Base-by-base conservation (phyloP, 2,797 vertebrate genomes). In the Phrynocephalus guinanensis region DNA sequence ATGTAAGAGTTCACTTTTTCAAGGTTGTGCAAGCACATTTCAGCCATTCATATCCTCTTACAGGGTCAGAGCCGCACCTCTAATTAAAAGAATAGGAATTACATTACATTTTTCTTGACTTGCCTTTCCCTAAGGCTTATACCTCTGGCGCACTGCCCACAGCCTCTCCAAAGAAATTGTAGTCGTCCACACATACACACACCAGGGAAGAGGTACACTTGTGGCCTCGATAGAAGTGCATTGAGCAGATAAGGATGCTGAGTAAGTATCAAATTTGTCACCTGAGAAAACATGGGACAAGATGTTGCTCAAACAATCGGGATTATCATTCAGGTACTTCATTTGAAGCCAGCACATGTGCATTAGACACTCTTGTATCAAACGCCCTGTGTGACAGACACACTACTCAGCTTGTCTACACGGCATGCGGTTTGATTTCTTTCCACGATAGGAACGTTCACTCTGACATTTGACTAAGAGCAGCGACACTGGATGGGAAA, bases 1-100 rank as follows among this genome's bases (percentile, higher is more conserved):
- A 10, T 81, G 38, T 84, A 18, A 86, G 60, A 81, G 30, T 79
- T 94, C 60, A 67, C 48, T 88, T 83, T 83, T 89, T 66, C 26
- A 13, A 66, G 13, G 50, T 79, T 92, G 86, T 90, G 48, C 71
- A 91, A 91, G 70, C 48, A 90, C 78, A 78, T 83, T 93, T 95
- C 81, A 63, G 50, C 92, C 90, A 88, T 66, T 90, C 68, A 78
- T 86, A 22, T 85, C 91, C 95, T 72, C 15, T 92, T 88, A 87
- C 50, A 79, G 68, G 76, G 24, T 82, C 90, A 90, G 84, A 92
- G 79, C 33, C 79, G 44, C 86, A 87, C 52, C 87, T 63, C 33
- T 93, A 86, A 93, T 89, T 91, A 93, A 88, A 95, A 52, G 82
- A 90, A 44, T 2, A 72, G 6, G 38, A 76, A 70, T 82, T 38